Evolutionary conservation across 1,140 invertebrate genomes (phyloP).

Genomic region (Caenorhabditis brenneri): DNA sequence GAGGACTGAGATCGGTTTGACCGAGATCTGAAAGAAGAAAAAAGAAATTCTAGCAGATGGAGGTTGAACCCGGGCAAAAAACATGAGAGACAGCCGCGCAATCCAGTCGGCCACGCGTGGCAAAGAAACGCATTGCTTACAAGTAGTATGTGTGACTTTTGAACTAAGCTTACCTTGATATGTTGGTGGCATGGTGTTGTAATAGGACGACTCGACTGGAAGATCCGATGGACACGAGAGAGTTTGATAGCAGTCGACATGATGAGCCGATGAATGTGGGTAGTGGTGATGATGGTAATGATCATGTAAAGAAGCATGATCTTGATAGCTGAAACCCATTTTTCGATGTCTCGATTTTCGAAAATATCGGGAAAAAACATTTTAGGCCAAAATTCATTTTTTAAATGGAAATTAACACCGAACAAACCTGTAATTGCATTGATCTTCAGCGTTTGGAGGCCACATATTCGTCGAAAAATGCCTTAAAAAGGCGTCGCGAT

Average conservation of each 20-base stretch:
- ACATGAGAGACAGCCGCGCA: neutral
- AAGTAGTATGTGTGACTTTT: too few relatives aligned
- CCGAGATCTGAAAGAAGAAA: neutral
- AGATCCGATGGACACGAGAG: constrained; percentile 35
- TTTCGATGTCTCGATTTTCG: neutral
- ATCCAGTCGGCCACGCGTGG: neutral
- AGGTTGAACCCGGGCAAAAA: too few relatives aligned
- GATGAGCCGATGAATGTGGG: constrained; percentile 19
- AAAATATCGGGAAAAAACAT: too few relatives aligned
- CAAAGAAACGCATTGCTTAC: neutral
- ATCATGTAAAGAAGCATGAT: neutral
- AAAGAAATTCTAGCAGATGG: too few relatives aligned
- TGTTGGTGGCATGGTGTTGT: neutral
- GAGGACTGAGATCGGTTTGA: constrained; percentile 2
- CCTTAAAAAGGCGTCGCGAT: constrained; percentile 9
- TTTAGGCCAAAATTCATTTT: too few relatives aligned
- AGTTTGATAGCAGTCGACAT: constrained; percentile 1
- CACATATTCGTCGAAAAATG: constrained; percentile 23
- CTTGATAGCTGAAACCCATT: neutral
- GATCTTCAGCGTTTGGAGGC: constrained; percentile 2
- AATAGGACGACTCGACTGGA: constrained; percentile 5
- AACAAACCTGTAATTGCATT: constrained; percentile 35
- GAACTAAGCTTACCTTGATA: neutral
- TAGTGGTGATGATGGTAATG: constrained; percentile 11
- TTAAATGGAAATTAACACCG: too few relatives aligned